Base-by-base conservation (phyloP, 1,140 invertebrate species). In the Euura saliciscinereae region DNA sequence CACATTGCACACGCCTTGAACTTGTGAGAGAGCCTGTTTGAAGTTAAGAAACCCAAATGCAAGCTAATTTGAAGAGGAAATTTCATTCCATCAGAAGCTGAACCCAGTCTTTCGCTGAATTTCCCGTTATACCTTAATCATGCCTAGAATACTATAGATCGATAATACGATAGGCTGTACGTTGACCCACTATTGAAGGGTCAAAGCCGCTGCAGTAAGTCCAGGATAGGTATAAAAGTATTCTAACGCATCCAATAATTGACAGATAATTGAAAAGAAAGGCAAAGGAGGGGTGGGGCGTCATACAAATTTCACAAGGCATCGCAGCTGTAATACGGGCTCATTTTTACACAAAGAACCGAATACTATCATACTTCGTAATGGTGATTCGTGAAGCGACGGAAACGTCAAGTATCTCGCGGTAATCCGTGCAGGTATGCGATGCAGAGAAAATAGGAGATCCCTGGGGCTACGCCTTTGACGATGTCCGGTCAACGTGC, bases 341-440 rank as follows among this genome's bases (percentile, higher is more conserved):
- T 28, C 28, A 28, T 1, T 28, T 28, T 28, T 28, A 28, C 28
- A 28, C 28, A 28, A 28, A 28, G 28, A 28, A 28, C 28, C 28
- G 28, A 28, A 28, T 28, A 28, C 28, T 28, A 28, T 28, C 28
- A 28, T 28, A 28, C 28, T 28, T 28, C 28, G 28, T 28, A 28
- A 28, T 28, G 28, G 28, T 28, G 28, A 28, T 28, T 28, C 51
- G 13, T 59, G 8, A 6, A 59, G 51, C 51, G 10, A 59, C 51
- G 51, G 51, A 59, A 59, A n/a, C 51, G 51, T 11, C 51, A 11
- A 28, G 51, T 59, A 59, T 59, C 51, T 59, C 51, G 51, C 51
- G 51, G 51, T 59, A 59, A 11, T 8, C 51, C 51, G 51, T 59
- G 51, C 51, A 59, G 51, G 51, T 59, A 59, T 59, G 51, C 51